phyloP scores from a whole-genome alignment of 2,113 vertebrate genomes.

The Hypanus sabinus region DNA sequence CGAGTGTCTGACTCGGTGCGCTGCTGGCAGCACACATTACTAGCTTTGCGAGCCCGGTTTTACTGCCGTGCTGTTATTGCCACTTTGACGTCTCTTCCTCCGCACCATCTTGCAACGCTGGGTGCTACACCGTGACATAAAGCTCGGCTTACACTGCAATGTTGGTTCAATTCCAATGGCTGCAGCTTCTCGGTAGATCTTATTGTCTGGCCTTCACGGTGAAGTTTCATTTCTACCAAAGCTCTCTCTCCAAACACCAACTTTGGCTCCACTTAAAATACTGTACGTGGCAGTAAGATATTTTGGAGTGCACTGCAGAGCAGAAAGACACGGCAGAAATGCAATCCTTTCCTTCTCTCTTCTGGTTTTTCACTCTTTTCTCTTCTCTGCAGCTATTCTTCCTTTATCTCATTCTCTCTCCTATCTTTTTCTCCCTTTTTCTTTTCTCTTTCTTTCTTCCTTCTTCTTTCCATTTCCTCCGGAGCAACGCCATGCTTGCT shows the following conservation, averaged over 20 bases:
- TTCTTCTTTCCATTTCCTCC: neutral
- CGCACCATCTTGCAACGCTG: neutral
- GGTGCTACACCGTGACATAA: too few species aligned
- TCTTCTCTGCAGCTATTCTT: too few species aligned
- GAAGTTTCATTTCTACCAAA: neutral
- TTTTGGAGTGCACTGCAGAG: neutral
- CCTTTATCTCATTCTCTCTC: neutral
- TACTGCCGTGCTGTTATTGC: neutral
- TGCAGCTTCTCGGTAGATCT: neutral
- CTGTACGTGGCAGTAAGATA: neutral
- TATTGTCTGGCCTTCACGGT: neutral
- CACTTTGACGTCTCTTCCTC: neutral
- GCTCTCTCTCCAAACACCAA: neutral
- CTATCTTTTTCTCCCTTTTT: neutral
- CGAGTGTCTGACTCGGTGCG: neutral
- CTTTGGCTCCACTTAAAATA: neutral
- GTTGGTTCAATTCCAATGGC: neutral
- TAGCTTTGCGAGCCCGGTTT: neutral
- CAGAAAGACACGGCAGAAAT: neutral
- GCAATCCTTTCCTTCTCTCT: too few species aligned
- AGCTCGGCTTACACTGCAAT: neutral
- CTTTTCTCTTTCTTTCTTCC: neutral
- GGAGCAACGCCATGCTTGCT: neutral
- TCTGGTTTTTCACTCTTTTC: too few species aligned
- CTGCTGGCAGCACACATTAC: neutral